Evolutionary conservation across 2,113 vertebrate genomes (phyloP), one percentile per base, ranked within the genome.

Genomic region (Leptobrachium leishanense): DNA sequence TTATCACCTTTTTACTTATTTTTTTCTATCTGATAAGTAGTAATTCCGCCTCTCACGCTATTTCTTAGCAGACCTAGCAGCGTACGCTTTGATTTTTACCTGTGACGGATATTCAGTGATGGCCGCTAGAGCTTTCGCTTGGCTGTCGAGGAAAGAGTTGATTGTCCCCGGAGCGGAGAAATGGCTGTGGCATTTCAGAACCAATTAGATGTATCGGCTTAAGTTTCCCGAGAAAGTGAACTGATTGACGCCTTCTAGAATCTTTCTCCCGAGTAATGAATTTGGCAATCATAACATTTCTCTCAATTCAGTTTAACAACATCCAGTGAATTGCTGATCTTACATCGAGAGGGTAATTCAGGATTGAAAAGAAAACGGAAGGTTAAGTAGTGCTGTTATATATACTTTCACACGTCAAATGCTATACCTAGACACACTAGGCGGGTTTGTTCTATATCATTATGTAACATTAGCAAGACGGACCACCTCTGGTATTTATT

Each of bases 181-280:
- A 12, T 10, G 20, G 50, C 43, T 40, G 41, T 77, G 66, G 53
- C 65, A 77, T 79, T 79, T 79, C 69, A 73, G 59, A 79, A 70
- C 68, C 72, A 79, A 79, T 79, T 44, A 43, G 3, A 68, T 68
- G 40, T 43, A 43, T 43, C 72, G 69, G 44, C 63, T 72, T 79
- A 66, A 63, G 59, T 44, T 72, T 72, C 44, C 44, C 20, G 69
- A 50, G 77, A 72, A 68, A 79, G 62, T 55, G 59, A 79, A 50
- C 46, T 79, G 77, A 79, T 72, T 79, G 77, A 72, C 69, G 71
- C 72, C 54, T 79, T 55, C 68, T 72, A 72, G 64, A 72, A 63
- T 66, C 44, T 53, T 41, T 79, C 62, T 72, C 68, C 43, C 65
- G 68, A 50, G 68, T 79, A 79, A 79, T 79, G 59, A 72, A 79